Percentiles rank a stretch among this genome's conserved stretches.
Conservation (phyloP, 1,140 invertebrate species). For the Drosophila tropicalis region DNA sequence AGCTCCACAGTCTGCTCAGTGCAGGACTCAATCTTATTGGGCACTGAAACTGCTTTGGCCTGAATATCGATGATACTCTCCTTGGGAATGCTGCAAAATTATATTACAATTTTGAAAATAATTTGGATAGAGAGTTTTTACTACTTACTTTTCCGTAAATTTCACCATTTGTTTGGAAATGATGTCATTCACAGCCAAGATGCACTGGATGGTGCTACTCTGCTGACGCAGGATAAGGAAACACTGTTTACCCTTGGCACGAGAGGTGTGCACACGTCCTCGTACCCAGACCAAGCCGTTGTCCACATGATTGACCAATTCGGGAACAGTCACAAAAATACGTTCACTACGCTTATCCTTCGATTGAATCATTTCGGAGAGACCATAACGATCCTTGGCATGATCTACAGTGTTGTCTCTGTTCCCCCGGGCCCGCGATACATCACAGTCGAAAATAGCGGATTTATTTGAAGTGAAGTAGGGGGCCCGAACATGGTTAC, state of each 20-base stretch:
- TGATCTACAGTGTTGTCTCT: conserved; percentile 85
- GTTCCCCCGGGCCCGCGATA: too few relatives aligned
- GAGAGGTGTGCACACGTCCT: conserved; percentile 94
- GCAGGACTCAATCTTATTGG: conserved; percentile 93
- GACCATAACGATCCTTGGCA: conserved; percentile 90
- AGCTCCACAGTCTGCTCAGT: conserved; percentile 95
- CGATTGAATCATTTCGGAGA: conserved; percentile 91
- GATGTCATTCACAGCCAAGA: conserved; percentile 92
- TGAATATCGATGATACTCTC: conserved; percentile 98
- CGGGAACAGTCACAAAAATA: conserved; percentile 83
- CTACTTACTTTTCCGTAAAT: conserved; percentile 93
- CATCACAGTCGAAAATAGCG: too few relatives aligned
- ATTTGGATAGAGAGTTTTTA: conserved; percentile 2
- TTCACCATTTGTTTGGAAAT: conserved; percentile 99
- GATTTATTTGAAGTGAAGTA: too few relatives aligned
- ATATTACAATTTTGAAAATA: neutral
- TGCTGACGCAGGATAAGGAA: conserved; percentile 97
- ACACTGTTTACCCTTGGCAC: conserved; percentile 98
- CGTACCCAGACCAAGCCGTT: conserved; percentile 89
- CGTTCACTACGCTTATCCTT: conserved; percentile 86
- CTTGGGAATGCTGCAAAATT: conserved; percentile 87
- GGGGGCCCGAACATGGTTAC: too few relatives aligned
- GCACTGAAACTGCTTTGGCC: conserved; percentile 90
- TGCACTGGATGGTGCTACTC: conserved; percentile 95
- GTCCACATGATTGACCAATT: conserved; percentile 58